These are phyloP conservation scores for Acanthurus lineatus DNA, from an alignment of 2,797 vertebrate genomes.

Conservation along the genomic window DNA sequence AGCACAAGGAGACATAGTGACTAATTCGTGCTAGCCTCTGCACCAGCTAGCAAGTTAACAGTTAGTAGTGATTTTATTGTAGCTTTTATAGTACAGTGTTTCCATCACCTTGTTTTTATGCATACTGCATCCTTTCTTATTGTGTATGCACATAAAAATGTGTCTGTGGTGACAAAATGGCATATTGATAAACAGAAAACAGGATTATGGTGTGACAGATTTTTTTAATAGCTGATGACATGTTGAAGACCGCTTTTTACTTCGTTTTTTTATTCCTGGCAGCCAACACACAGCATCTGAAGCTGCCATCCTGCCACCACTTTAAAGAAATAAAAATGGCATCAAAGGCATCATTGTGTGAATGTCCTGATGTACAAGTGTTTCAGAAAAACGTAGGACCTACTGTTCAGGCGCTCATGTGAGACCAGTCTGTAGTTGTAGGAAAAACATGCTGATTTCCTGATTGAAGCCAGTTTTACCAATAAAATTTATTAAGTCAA, in stretches of 20 bases:
- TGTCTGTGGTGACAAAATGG: not conserved
- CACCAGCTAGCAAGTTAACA: no score
- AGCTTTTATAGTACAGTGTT: not conserved
- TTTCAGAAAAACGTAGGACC: slow-evolving; percentile 15
- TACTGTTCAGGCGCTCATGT: not conserved
- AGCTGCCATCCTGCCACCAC: slow-evolving; percentile 1
- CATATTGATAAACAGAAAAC: not conserved
- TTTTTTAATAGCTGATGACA: not conserved
- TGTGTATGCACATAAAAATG: not conserved
- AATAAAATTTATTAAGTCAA: not conserved
- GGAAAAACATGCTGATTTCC: not conserved
- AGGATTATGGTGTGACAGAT: not conserved
- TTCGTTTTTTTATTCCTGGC: slow-evolving; percentile 6
- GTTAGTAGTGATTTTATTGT: no score
- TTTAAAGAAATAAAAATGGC: not conserved
- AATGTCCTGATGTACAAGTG: not conserved
- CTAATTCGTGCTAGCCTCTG: not conserved
- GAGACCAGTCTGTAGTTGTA: not conserved
- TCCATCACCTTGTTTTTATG: not conserved
- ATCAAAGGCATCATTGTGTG: slow-evolving; percentile 24
- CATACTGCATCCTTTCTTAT: not conserved
- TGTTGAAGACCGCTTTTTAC: not conserved
- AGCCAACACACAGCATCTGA: not conserved
- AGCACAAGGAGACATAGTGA: not conserved
- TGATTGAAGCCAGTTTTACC: not conserved